Evolutionary conservation across 2,888 invertebrate species (phyloP).

Genomic region (Andrena chrysosceles): DNA sequence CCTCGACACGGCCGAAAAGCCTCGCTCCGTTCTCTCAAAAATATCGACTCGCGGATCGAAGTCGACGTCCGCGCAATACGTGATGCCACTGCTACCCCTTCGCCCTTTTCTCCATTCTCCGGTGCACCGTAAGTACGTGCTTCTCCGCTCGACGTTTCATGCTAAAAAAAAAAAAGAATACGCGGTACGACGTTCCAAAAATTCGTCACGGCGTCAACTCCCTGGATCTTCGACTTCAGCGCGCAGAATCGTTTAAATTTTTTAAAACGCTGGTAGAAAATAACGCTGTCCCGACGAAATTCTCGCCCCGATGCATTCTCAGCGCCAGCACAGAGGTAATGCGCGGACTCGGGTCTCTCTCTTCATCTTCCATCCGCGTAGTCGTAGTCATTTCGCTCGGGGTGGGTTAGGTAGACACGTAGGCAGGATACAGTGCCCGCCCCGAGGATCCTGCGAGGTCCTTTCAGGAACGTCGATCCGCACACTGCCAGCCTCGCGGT

Average conservation of each 20-base stretch:
- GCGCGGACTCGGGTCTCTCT: constrained; percentile 39
- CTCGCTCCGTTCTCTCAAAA: constrained; percentile 45
- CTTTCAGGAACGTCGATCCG: constrained; percentile 80
- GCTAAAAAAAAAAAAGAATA: too few species aligned
- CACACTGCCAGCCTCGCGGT: constrained; percentile 79
- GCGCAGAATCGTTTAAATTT: too few species aligned
- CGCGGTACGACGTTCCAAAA: too few species aligned
- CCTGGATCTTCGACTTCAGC: too few species aligned
- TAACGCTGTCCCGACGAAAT: constrained; percentile 55
- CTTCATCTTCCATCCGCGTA: constrained; percentile 31
- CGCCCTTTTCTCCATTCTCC: not conserved
- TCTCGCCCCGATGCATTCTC: constrained; percentile 65
- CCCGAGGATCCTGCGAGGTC: constrained; percentile 80
- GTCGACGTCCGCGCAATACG: constrained; percentile 19
- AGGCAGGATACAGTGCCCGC: constrained; percentile 77
- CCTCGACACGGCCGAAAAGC: constrained; percentile 49
- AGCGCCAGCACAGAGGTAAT: constrained; percentile 61
- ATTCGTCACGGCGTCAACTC: too few species aligned
- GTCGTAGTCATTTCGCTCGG: constrained; percentile 57
- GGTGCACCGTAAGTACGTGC: not conserved
- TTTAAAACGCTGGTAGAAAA: not conserved
- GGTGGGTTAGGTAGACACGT: constrained; percentile 73
- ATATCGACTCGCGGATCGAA: constrained; percentile 53
- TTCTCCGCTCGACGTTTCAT: not conserved
- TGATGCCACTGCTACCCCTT: constrained; percentile 13